phyloP scores from a whole-genome alignment of 2,797 vertebrate species.

The Tadarida brasiliensis region DNA sequence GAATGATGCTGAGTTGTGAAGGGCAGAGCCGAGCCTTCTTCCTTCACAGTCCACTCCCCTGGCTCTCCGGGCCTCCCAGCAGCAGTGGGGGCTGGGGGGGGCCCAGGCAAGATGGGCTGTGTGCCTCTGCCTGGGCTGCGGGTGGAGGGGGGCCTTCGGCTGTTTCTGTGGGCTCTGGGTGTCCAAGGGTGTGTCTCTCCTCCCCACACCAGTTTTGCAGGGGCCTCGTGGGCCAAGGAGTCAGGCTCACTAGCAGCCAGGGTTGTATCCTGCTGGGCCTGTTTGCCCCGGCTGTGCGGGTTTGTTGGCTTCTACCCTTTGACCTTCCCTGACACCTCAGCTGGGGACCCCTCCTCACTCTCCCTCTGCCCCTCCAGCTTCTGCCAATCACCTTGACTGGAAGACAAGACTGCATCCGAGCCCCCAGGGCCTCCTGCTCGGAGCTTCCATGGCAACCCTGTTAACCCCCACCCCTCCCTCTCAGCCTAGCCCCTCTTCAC shows the following conservation, averaged over 20 bases:
- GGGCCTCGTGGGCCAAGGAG: neutral
- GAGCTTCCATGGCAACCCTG: neutral
- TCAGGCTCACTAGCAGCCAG: conserved; percentile 29
- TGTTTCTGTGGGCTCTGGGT: neutral
- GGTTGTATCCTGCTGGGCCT: conserved; percentile 64
- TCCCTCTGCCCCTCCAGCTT: conserved; percentile 39
- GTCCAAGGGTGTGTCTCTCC: neutral
- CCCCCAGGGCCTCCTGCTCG: neutral
- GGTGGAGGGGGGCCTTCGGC: neutral
- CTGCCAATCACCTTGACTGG: conserved; percentile 70
- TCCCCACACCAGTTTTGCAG: neutral
- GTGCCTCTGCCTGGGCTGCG: neutral
- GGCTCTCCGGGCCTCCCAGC: neutral
- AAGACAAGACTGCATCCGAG: conserved; percentile 61
- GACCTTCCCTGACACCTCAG: conserved; percentile 73
- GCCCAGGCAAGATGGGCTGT: neutral
- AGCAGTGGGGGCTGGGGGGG: neutral
- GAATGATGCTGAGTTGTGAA: neutral
- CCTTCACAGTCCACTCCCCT: neutral
- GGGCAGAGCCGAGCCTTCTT: neutral
- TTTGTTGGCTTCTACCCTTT: conserved; percentile 69
- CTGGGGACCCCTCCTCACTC: neutral
- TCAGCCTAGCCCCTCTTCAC: neutral
- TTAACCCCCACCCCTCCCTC: neutral
- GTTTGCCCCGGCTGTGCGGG: conserved; percentile 34